A percentile compares a stretch with the other conserved stretches of the same genome.
Evolutionary conservation across 2,888 invertebrate genomes (phyloP).

Genomic region (Thymelicus sylvestris): DNA sequence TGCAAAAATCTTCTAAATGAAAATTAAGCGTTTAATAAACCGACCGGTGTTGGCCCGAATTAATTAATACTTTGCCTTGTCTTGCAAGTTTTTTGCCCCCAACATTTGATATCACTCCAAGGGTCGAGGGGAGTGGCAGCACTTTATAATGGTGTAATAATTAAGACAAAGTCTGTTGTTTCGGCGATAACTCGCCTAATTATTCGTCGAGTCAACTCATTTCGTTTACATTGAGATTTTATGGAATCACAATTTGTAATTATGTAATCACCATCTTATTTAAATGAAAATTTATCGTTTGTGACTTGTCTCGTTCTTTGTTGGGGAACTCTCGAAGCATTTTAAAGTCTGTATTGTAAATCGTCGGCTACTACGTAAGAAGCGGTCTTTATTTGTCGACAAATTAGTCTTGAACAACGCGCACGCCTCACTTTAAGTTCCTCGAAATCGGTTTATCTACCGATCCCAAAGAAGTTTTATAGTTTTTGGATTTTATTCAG

Average conservation of each 20-base stretch:
- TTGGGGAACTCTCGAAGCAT: constrained; percentile 9
- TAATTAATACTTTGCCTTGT: constrained; percentile 79
- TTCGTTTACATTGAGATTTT: constrained; percentile 66
- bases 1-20: constrained; percentile 70
- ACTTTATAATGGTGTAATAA: constrained; percentile 79
- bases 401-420: constrained; percentile 62
- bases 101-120: constrained; percentile 70
- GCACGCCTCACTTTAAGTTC: constrained; percentile 66
- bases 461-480: constrained; percentile 78
- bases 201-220: constrained; percentile 59
- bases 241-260: constrained; percentile 73
- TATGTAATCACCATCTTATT: constrained; percentile 46
- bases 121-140: constrained; percentile 58
- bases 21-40: constrained; percentile 81
- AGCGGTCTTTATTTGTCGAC: constrained; percentile 73
- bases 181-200: constrained; percentile 70
- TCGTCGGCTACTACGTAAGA: constrained; percentile 53
- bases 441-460: constrained; percentile 73
- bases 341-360: constrained; percentile 22
- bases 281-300: constrained; percentile 27
- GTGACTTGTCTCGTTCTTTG: constrained; percentile 5
- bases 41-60: constrained; percentile 68
- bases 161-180: constrained; percentile 80
- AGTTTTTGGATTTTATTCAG: constrained; percentile 76
- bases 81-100: constrained; percentile 71